Evolutionary conservation across 2,888 invertebrate species (phyloP).

Genomic region (Pterostichus niger): DNA sequence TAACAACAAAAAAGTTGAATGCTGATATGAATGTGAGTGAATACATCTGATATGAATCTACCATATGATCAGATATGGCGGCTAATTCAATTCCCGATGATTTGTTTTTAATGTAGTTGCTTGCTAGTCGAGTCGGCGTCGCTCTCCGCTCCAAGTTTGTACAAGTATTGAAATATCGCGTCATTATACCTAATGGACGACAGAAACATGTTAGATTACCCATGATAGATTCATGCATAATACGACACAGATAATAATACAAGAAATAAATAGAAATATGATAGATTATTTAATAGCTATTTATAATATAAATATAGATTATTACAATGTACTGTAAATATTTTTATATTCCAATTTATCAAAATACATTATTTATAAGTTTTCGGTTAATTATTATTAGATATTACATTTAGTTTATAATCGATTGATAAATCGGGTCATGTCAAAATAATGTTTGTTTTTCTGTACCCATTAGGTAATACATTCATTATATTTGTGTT

Average conservation of each 20-base stretch:
- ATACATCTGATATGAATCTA: conserved; percentile 27
- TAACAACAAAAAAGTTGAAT: conserved; percentile 32
- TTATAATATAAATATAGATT: conserved; percentile 1
- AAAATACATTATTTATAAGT: no score
- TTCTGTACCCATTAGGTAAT: no score
- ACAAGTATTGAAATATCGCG: conserved; percentile 47
- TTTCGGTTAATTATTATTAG: no score
- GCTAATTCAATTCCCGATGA: conserved; percentile 58
- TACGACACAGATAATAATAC: conserved; percentile 3
- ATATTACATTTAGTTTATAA: no score
- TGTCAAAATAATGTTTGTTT: no score
- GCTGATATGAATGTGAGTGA: conserved; percentile 23
- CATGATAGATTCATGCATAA: conserved; percentile 7
- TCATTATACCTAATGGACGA: conserved; percentile 52
- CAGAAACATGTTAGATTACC: conserved; percentile 9
- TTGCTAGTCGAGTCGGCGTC: not conserved
- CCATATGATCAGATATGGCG: conserved; percentile 37
- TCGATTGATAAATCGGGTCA: no score
- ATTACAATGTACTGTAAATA: not conserved
- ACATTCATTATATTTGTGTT: no score
- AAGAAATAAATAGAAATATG: not conserved
- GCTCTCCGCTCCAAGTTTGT: not conserved
- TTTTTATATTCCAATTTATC: not conserved
- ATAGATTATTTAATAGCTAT: not conserved
- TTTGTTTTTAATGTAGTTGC: conserved; percentile 60